Conservation (phyloP, 2,797 vertebrate species). For the Ara ararauna region DNA sequence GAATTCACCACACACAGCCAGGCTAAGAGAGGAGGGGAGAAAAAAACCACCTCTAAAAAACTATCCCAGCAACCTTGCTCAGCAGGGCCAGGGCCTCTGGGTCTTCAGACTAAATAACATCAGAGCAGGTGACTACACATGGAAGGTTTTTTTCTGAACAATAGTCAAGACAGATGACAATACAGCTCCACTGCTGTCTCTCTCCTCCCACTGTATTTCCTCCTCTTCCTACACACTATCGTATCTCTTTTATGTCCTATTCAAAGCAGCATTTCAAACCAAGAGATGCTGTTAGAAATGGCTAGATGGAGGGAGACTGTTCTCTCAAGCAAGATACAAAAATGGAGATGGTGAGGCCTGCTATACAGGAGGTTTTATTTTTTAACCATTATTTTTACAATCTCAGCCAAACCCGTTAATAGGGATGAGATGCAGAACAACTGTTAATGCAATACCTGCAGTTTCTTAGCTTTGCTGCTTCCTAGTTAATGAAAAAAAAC, state of each 20-base stretch:
- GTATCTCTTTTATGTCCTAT: constrained; percentile 57
- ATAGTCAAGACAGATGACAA: constrained; percentile 58
- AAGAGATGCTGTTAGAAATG: constrained; percentile 31
- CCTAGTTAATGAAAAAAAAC: neutral
- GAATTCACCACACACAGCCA: neutral
- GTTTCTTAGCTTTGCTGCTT: neutral
- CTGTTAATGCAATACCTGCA: neutral
- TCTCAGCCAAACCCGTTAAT: neutral
- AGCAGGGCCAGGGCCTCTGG: constrained; percentile 2
- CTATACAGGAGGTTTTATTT: neutral
- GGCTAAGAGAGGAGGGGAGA: neutral
- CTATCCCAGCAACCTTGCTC: neutral
- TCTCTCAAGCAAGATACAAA: constrained; percentile 13
- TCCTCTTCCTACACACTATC: constrained; percentile 57
- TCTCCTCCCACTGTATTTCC: constrained; percentile 68
- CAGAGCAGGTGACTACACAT: constrained; percentile 38
- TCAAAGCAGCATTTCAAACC: constrained; percentile 66
- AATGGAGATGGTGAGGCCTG: neutral
- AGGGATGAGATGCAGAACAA: neutral
- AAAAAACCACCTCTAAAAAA: neutral
- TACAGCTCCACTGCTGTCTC: constrained; percentile 55
- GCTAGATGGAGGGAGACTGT: neutral
- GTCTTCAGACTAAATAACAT: constrained; percentile 20
- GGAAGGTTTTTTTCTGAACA: neutral
- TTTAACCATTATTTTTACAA: neutral